These are phyloP conservation scores for Pithys albifrons DNA, from an alignment of 2,113 vertebrate genomes.

Conservation along the genomic window DNA sequence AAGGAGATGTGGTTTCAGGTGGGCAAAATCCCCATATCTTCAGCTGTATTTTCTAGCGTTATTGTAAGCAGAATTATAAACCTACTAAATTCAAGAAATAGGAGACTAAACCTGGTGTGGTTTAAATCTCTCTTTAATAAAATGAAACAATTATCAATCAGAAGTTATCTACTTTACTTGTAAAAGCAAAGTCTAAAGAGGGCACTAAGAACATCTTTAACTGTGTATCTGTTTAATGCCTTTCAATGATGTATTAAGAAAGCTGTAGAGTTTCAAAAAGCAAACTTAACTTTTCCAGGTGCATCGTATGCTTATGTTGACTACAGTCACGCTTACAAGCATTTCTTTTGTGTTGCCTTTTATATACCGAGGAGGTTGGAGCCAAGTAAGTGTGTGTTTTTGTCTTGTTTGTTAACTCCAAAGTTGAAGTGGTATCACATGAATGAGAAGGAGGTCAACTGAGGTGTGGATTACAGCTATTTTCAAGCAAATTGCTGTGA, in stretches of 20 bases:
- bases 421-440: neutral
- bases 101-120: neutral
- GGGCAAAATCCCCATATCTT: neutral
- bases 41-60: neutral
- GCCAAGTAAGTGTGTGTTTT: constrained; percentile 69
- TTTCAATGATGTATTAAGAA: neutral
- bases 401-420: neutral
- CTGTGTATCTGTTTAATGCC: neutral
- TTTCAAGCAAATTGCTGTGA: neutral
- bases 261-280: neutral
- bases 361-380: constrained; percentile 86
- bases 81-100: neutral
- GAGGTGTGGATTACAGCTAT: neutral
- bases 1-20: constrained; percentile 90
- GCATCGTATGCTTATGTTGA: constrained; percentile 81
- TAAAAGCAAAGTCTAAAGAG: neutral
- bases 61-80: neutral
- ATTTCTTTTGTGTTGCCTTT: constrained; percentile 84
- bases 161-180: neutral
- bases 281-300: constrained; percentile 70
- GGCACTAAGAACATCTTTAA: neutral
- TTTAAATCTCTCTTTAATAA: neutral
- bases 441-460: neutral
- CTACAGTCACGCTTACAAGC: constrained; percentile 78
- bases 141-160: neutral